Percentiles rank a stretch among this genome's conserved stretches.
phyloP scores from a whole-genome alignment of 2,797 vertebrate species.

The Otus scops region DNA sequence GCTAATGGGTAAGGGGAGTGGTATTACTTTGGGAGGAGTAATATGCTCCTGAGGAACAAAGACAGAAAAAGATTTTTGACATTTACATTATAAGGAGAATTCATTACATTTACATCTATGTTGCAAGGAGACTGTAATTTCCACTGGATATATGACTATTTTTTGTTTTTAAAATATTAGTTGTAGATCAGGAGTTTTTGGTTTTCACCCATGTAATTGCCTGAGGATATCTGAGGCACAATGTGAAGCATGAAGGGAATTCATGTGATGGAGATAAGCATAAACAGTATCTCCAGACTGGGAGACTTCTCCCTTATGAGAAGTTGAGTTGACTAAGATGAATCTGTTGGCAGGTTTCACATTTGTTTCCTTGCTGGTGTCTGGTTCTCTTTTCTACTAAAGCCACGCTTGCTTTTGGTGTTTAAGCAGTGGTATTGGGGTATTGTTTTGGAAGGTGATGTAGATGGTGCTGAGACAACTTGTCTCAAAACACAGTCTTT shows the following conservation, averaged over 20 bases:
- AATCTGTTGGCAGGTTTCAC: background rate
- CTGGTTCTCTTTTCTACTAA: background rate
- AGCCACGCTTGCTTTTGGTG: background rate
- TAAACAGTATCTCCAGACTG: background rate
- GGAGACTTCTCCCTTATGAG: background rate
- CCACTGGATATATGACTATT: background rate
- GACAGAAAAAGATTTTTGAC: background rate
- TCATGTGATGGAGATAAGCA: background rate
- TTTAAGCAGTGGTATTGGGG: background rate
- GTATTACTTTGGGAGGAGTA: background rate
- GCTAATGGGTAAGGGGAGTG: background rate
- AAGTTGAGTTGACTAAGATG: background rate
- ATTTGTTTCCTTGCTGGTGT: background rate
- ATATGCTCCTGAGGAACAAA: background rate
- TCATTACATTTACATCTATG: background rate
- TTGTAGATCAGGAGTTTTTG: background rate
- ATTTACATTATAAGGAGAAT: background rate
- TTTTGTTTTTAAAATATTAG: background rate
- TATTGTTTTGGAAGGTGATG: background rate
- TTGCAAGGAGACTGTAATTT: background rate
- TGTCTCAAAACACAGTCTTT: background rate
- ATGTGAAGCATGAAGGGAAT: background rate
- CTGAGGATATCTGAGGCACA: background rate
- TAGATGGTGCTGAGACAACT: background rate
- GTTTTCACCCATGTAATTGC: background rate